Evolutionary conservation across 2,797 vertebrate genomes (phyloP), one percentile per base, ranked within the genome.

Genomic region (Pelodytes ibericus): DNA sequence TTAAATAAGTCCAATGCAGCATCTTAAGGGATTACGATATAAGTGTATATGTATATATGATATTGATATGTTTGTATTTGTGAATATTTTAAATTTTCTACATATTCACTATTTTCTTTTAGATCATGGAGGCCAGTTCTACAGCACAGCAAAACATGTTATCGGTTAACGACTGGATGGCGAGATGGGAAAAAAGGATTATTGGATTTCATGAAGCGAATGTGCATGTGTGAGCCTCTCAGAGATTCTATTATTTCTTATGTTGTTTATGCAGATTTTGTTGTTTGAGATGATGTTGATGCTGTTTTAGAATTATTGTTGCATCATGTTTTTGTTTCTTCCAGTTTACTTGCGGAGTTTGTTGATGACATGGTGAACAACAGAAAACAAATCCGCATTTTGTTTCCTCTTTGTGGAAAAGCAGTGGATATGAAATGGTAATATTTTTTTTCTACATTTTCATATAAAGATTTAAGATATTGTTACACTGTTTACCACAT

Each of bases 351-450:
- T 72, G 83, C 85, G 85, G 89, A 83, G 36, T 81, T 95, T 58
- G 57, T 98, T 62, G 86, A 95, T 57, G 84, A 89, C 81, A 91
- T 95, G 75, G 25, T 94, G 31, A 87, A 86, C 1, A 93, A 90
- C 39, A 85, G 89, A 62, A 90, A 81, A 0, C 86, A 83, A 81
- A 86, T 96, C 70, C 89, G 83, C n/a, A 91, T 97, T 86, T 96
- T 99, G 87, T 95, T 99, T 73, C 96, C 97, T 22, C 95, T 99
- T 36, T 99, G 96, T 84, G 96, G 96, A 75, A 99, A 99, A 92
- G 93, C 95, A 8, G 88, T 98, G 27, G 97, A 99, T 81, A 99
- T 99, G 95, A 98, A 95, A 90, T 97, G 97, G 96, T 99, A 92
- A 20, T n/a, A n/a, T n/a, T n/a, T n/a, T n/a, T n/a, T n/a, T n/a